Percentiles rank a stretch among this genome's conserved stretches.
These are phyloP conservation scores for Damaliscus lunatus DNA, from an alignment of 2,113 vertebrate species.

Conservation along the genomic window DNA sequence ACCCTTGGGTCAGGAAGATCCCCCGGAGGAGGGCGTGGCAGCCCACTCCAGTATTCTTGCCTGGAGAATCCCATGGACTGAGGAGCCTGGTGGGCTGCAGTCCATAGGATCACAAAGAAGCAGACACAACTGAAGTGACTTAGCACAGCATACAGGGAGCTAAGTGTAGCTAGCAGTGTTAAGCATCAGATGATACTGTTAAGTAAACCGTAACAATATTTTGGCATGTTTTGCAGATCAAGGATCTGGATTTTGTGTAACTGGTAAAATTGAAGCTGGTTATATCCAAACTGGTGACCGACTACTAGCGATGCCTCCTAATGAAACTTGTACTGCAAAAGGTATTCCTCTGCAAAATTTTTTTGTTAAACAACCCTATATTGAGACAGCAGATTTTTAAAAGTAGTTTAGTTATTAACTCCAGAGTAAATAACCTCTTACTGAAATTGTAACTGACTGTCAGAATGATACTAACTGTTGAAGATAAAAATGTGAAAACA, in stretches of 20 bases:
- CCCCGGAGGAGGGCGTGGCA: not conserved
- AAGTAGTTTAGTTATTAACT: slow-evolving; percentile 73
- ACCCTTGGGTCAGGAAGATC: not conserved
- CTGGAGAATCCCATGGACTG: not conserved
- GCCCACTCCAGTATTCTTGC: not conserved
- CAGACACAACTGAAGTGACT: not conserved
- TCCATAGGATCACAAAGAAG: not conserved
- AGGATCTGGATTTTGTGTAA: slow-evolving; percentile 98
- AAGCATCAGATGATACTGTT: not conserved
- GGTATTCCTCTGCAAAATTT: slow-evolving; percentile 80
- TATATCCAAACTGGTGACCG: slow-evolving; percentile 93
- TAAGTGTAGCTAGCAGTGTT: not conserved
- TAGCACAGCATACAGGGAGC: not conserved
- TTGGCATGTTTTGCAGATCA: slow-evolving; percentile 87
- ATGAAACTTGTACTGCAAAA: slow-evolving; percentile 98
- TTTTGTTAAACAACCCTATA: slow-evolving; percentile 2
- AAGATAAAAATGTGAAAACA: slow-evolving; percentile 82
- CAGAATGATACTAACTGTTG: slow-evolving; percentile 88
- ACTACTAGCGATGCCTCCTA: slow-evolving; percentile 94
- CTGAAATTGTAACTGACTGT: slow-evolving; percentile 82
- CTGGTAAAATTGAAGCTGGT: slow-evolving; percentile 97
- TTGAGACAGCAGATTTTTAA: slow-evolving; percentile 70
- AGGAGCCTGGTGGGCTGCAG: not conserved
- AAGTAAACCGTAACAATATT: not conserved
- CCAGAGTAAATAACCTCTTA: slow-evolving; percentile 75